phyloP scores from a whole-genome alignment of 2,888 invertebrate genomes.

The Rhabditoides inermis region DNA sequence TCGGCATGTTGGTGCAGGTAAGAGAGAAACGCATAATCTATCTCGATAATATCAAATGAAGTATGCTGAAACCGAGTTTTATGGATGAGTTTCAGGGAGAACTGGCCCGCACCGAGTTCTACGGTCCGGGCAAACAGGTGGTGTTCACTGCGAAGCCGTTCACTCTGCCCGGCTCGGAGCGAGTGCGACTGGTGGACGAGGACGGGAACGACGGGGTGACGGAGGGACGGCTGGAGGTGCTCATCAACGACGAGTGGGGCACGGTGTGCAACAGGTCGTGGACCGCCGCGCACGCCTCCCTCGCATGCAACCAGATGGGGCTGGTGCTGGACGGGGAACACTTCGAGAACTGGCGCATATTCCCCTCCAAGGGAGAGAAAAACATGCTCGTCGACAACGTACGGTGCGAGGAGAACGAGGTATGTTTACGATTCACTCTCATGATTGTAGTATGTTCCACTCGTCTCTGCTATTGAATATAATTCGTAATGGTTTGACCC shows the following conservation, averaged over 20 bases:
- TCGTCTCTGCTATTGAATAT: too few species aligned
- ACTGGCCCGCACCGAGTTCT: slow-evolving; percentile 37
- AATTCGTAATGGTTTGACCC: not conserved
- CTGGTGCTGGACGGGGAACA: slow-evolving; percentile 78
- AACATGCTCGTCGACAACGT: slow-evolving; percentile 66
- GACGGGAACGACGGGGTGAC: slow-evolving; percentile 43
- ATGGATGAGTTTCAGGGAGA: slow-evolving; percentile 30
- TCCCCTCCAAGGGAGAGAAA: slow-evolving; percentile 37
- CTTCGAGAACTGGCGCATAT: slow-evolving; percentile 60
- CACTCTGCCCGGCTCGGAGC: slow-evolving; percentile 18
- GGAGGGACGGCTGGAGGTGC: slow-evolving; percentile 75
- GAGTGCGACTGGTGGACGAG: slow-evolving; percentile 46
- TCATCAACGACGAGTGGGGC: slow-evolving; percentile 81
- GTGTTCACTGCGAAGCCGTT: slow-evolving; percentile 43
- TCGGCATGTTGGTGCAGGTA: slow-evolving; percentile 85
- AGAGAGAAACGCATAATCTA: not conserved
- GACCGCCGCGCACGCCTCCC: slow-evolving; percentile 79
- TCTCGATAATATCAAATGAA: too few species aligned
- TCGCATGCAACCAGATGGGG: slow-evolving; percentile 90
- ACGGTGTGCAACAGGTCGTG: slow-evolving; percentile 94
- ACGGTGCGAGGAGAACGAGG: slow-evolving; percentile 67
- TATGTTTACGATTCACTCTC: not conserved
- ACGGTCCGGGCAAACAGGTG: slow-evolving; percentile 25
- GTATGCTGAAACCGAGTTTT: not conserved
- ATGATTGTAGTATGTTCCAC: not conserved